phyloP scores from a whole-genome alignment of 2,113 vertebrate genomes.

The Danio rerio region DNA sequence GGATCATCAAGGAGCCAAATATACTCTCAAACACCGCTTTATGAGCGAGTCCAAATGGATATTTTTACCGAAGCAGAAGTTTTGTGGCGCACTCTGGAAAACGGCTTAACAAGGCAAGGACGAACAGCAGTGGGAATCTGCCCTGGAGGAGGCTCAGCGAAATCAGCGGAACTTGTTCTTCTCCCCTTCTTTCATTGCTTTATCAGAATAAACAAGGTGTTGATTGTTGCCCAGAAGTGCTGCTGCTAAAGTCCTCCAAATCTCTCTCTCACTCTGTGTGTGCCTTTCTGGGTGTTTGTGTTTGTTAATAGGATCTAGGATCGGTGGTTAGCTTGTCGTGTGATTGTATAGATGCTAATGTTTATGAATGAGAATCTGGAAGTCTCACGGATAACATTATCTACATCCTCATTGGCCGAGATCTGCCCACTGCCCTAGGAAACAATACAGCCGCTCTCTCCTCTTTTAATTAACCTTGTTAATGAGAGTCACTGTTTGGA shows the following conservation, averaged over 20 bases:
- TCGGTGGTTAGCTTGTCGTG: not conserved
- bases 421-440: slow-evolving; percentile 3
- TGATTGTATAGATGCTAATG: not conserved
- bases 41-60: not conserved
- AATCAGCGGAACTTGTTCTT: slow-evolving; percentile 35
- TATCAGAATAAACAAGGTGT: slow-evolving; percentile 47
- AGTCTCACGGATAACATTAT: slow-evolving; percentile 33
- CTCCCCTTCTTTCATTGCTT: not conserved
- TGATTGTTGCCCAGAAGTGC: slow-evolving; percentile 45
- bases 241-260: slow-evolving; percentile 20
- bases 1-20: not conserved
- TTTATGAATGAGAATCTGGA: not conserved
- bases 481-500: slow-evolving; percentile 54
- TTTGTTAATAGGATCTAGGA: not conserved
- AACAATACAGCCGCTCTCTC: slow-evolving; percentile 33
- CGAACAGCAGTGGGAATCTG: slow-evolving; percentile 22
- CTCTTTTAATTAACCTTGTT: slow-evolving; percentile 63
- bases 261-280: not conserved
- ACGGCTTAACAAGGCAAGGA: slow-evolving; percentile 41
- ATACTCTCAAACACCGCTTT: not conserved
- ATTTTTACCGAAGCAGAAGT: not conserved
- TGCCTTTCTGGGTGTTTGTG: slow-evolving; percentile 25
- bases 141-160: slow-evolving; percentile 41
- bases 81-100: slow-evolving; percentile 9
- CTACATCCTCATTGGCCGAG: slow-evolving; percentile 16